Evolutionary conservation across 2,797 vertebrate genomes (phyloP), one percentile per base, ranked within the genome.

Genomic region (Thripadectes ignobilis): DNA sequence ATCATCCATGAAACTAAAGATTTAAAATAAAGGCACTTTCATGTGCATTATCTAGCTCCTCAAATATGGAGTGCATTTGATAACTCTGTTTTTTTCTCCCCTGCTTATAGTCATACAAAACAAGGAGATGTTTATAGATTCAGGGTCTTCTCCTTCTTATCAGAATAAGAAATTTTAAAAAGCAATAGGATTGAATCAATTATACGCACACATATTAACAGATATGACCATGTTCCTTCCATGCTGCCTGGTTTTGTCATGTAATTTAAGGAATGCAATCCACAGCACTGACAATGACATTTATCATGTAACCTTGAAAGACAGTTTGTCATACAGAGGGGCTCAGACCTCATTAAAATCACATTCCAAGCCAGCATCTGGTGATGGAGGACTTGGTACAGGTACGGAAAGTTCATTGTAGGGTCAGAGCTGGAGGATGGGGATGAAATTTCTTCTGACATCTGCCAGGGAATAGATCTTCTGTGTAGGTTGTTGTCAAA

Each of bases 221-320:
- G 43, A 30, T 54, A 73, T 20, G 59, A 45, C 36, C 15, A 23
- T 52, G 43, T 69, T 61, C 52, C 46, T 88, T 84, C 57, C 30
- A 32, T 30, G 14, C 63, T 69, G 10, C 62, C 30, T 78, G 58
- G 8, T 88, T 77, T 69, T 84, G 48, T 63, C 41, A 46, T 41
- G 26, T 51, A 72, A 82, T 81, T 67, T 69, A 86, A 83, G 63
- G 58, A 85, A 59, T 69, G 26, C 55, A 76, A 61, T 84, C 58
- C 67, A 34, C 12, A 79, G n/a, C 32, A 20, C 65, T 76, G 84
- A 76, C 59, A 87, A 48, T 62, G 43, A 29, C 36, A 54, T 75
- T 85, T 82, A 61, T 88, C 65, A 58, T 23, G 57, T 57, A 85
- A 76, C 19, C 67, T 65, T 91, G 92, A 85, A 91, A 84, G 92